A percentile compares a stretch with the other conserved stretches of the same genome.
These are phyloP conservation scores for Halcyon badia DNA, from an alignment of 2,797 vertebrate genomes.

Conservation along the genomic window DNA sequence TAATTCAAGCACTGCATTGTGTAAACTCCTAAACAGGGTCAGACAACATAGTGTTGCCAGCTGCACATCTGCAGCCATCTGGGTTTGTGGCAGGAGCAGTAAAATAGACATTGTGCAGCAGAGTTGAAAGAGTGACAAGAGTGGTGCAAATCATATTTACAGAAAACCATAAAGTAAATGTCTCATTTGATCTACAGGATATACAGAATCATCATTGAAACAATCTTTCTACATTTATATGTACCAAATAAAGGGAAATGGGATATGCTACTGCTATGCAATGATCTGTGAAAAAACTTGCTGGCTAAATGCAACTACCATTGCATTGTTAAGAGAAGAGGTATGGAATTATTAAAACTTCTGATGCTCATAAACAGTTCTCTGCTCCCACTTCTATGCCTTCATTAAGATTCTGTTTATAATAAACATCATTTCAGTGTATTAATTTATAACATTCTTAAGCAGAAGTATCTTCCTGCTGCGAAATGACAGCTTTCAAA, in stretches of 20 bases:
- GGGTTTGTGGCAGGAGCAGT: constrained; percentile 51
- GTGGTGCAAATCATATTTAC: constrained; percentile 11
- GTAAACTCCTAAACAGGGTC: constrained; percentile 61
- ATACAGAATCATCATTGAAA: background rate
- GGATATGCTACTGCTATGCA: background rate
- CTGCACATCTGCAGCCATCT: constrained; percentile 72
- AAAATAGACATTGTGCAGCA: constrained; percentile 42
- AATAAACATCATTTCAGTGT: background rate
- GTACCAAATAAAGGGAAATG: background rate
- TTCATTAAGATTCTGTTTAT: constrained; percentile 15
- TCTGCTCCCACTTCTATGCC: background rate
- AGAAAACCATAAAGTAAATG: constrained; percentile 1
- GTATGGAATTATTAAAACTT: background rate
- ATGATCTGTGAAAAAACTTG: background rate
- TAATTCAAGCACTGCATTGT: constrained; percentile 70
- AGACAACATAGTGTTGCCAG: constrained; percentile 67
- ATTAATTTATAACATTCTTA: background rate
- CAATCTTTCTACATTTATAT: background rate
- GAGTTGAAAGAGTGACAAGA: constrained; percentile 9
- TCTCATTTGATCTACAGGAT: background rate
- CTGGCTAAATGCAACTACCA: background rate
- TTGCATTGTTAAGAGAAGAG: background rate
- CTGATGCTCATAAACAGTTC: background rate
- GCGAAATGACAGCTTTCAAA: background rate
- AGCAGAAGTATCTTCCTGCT: background rate